Conservation (phyloP, 2,113 vertebrate species). For the Lepus timidus region DNA sequence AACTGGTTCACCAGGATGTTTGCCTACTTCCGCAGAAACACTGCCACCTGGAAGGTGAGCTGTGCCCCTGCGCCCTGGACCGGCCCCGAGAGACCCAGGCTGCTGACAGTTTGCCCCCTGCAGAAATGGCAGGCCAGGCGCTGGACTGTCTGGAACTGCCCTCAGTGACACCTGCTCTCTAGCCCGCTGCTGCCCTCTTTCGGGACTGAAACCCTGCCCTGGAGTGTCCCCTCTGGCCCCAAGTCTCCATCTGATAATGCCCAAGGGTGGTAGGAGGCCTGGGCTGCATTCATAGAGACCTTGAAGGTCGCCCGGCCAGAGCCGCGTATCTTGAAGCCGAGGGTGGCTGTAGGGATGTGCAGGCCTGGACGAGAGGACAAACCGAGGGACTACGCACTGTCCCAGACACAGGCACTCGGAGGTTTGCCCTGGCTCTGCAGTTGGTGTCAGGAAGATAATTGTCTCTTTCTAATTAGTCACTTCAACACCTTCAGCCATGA, state of each 20-base stretch:
- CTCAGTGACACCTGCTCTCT: background rate
- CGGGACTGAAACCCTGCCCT: background rate
- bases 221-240: background rate
- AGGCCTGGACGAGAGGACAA: background rate
- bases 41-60: slow-evolving; percentile 99
- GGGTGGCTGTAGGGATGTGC: no score
- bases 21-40: slow-evolving; percentile 99
- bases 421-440: background rate
- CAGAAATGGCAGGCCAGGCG: background rate
- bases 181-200: background rate
- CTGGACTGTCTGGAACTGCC: no score
- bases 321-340: background rate
- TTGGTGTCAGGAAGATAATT: slow-evolving; percentile 64
- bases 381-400: background rate
- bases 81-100: background rate
- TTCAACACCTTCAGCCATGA: slow-evolving; percentile 61
- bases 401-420: background rate
- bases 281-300: background rate
- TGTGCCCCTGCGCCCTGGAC: background rate
- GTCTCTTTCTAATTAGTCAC: slow-evolving; percentile 76
- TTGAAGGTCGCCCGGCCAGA: background rate
- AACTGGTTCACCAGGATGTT: slow-evolving; percentile 99
- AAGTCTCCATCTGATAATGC: background rate
- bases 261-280: background rate
- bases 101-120: background rate